Conservation (phyloP, 2,113 vertebrate genomes). For the Osmerus eperlanus region DNA sequence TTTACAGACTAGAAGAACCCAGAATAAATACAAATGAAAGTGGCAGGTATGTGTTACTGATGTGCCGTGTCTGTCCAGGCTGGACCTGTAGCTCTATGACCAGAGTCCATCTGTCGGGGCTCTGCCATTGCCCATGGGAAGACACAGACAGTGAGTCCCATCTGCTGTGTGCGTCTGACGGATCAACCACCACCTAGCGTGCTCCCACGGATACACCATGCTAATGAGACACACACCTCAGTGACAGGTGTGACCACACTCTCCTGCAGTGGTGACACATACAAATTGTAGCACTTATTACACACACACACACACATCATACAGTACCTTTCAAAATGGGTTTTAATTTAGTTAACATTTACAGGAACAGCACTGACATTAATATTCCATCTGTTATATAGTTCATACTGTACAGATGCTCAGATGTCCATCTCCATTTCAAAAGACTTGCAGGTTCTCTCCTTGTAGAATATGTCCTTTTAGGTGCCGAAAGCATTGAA, state of each 20-base stretch:
- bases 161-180: conserved; percentile 12
- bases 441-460: conserved; percentile 36
- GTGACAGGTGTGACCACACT: conserved; percentile 37
- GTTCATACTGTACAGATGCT: conserved; percentile 66
- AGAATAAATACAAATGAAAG: no score
- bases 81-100: conserved; percentile 8
- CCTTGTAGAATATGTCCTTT: conserved; percentile 43
- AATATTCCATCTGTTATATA: conserved; percentile 66
- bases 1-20: no score
- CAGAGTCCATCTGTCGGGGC: conserved; percentile 8
- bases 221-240: conserved; percentile 35
- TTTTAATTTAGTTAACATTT: conserved; percentile 78
- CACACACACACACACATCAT: conserved; percentile 4
- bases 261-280: conserved; percentile 13
- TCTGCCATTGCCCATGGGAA: conserved; percentile 10
- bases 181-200: conserved; percentile 1
- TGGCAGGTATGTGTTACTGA: no score
- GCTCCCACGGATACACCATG: conserved; percentile 24
- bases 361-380: conserved; percentile 75
- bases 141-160: conserved; percentile 4
- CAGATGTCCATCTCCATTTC: conserved; percentile 48
- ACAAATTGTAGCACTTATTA: neutral
- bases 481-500: conserved; percentile 43
- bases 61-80: neutral
- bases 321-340: conserved; percentile 59